Evolutionary conservation across 2,888 invertebrate genomes (phyloP).

Genomic region (Alloscopus bannaensis): DNA sequence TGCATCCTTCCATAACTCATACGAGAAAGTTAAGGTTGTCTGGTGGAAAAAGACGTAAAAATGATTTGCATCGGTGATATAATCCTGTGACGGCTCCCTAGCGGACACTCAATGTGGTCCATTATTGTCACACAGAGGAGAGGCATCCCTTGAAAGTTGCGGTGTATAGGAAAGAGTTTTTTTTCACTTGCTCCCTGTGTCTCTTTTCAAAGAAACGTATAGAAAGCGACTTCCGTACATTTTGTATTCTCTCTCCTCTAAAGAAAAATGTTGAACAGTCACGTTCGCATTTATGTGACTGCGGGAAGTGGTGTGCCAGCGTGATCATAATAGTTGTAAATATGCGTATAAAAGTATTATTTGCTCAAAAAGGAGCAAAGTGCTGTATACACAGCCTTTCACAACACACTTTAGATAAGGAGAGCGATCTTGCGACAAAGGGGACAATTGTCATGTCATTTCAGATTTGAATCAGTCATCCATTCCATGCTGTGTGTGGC

Average conservation of each 20-base stretch:
- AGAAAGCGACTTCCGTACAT: no score
- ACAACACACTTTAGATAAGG: no score
- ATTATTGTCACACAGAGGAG: constrained; percentile 51
- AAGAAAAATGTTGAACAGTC: constrained; percentile 1
- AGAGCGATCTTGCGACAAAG: no score
- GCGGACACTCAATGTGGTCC: constrained; percentile 58
- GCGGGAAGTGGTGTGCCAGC: background rate
- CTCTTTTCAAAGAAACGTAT: background rate
- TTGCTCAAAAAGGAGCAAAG: no score
- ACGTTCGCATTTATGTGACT: no score
- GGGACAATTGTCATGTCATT: constrained; percentile 1
- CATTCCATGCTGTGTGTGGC: background rate
- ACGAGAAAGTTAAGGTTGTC: no score
- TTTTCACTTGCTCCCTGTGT: background rate
- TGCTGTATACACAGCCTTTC: no score
- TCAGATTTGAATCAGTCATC: constrained; percentile 20
- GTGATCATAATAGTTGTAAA: constrained; percentile 14
- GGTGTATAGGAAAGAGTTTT: background rate
- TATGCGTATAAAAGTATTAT: constrained; percentile 9
- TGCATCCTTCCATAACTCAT: background rate
- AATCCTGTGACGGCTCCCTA: constrained; percentile 55
- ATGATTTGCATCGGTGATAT: constrained; percentile 63
- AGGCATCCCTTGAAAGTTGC: background rate
- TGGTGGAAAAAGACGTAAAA: constrained; percentile 54
- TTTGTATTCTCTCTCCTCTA: no score